Conservation (phyloP, 1,140 invertebrate genomes). For the Neotoxoptera formosana region DNA sequence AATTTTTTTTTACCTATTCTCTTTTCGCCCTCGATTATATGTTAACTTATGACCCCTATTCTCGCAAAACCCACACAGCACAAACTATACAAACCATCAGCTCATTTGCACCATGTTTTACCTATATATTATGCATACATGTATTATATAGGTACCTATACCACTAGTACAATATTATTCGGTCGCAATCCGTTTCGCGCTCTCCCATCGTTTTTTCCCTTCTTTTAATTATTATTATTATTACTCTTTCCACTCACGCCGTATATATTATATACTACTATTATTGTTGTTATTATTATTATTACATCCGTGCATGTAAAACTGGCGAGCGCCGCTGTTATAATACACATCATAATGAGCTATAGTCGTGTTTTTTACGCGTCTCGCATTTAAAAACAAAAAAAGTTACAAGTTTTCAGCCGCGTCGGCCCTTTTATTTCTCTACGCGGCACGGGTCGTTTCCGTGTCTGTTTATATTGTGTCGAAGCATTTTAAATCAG, state of each 20-base stretch:
- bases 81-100: not conserved
- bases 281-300: not conserved
- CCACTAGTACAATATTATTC: not conserved
- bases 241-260: not conserved
- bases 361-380: not conserved
- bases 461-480: not conserved
- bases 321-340: not conserved
- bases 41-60: conserved; percentile 15
- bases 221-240: conserved; percentile 7
- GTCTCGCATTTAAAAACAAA: not conserved
- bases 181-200: not conserved
- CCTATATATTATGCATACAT: not conserved
- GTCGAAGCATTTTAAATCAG: not conserved
- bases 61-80: conserved; percentile 12
- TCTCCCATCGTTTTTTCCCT: not conserved
- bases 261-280: not conserved
- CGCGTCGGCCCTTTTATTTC: not conserved
- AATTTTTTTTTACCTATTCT: conserved; percentile 19
- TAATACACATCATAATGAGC: not conserved
- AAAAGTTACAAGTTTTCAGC: not conserved
- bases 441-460: not conserved
- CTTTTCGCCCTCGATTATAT: conserved; percentile 8
- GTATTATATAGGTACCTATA: not conserved
- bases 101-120: not conserved
- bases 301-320: not conserved